These are phyloP conservation scores for Drosophila meridiana DNA, from an alignment of 2,888 invertebrate genomes.

Conservation along the genomic window DNA sequence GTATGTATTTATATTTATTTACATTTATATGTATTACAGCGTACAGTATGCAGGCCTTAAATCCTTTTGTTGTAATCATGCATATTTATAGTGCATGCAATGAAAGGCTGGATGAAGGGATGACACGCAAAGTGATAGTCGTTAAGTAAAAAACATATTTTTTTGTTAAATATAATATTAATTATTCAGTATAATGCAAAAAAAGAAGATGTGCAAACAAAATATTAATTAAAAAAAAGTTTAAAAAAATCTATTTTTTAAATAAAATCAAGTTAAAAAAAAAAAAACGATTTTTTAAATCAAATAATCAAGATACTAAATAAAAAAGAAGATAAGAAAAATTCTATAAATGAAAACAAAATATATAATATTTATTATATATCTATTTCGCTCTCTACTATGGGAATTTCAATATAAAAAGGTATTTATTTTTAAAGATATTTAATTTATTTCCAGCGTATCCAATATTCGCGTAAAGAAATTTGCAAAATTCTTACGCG, in stretches of 20 bases:
- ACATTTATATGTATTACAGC: constrained; percentile 9
- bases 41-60: constrained; percentile 34
- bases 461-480: not conserved
- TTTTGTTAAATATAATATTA: constrained; percentile 9
- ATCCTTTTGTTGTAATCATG: constrained; percentile 44
- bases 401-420: not conserved
- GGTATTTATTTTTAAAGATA: not conserved
- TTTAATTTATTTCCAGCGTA: constrained; percentile 19
- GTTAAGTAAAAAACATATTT: constrained; percentile 14
- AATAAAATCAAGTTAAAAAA: not conserved
- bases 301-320: not conserved
- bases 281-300: not conserved
- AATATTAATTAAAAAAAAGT: constrained; percentile 5
- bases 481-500: not conserved
- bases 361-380: not conserved
- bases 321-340: not conserved
- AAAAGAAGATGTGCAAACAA: not conserved
- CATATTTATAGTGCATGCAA: constrained; percentile 34
- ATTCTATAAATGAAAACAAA: not conserved
- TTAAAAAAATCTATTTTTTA: not conserved
- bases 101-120: constrained; percentile 3
- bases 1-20: constrained; percentile 22
- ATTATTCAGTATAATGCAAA: constrained; percentile 1
- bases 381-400: not conserved
- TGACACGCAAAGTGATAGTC: constrained; percentile 3